These are phyloP conservation scores for Cacoxenus indagator DNA, from an alignment of 2,888 invertebrate species.

Conservation along the genomic window DNA sequence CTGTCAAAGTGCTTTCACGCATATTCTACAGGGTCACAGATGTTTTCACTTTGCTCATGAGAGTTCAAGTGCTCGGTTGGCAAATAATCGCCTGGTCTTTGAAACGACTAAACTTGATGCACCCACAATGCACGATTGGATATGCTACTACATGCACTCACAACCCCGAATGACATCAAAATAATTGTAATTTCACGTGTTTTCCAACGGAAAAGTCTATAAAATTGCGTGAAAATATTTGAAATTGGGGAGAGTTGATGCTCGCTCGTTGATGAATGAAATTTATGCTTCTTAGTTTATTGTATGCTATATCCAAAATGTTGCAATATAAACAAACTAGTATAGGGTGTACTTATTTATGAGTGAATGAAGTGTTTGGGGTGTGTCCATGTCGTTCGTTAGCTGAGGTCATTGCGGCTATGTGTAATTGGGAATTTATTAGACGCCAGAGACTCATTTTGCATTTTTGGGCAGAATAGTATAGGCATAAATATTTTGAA, in stretches of 20 bases:
- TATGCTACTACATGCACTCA: background rate
- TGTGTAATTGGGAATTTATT: constrained; percentile 65
- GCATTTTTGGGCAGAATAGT: constrained; percentile 43
- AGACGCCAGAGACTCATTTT: constrained; percentile 66
- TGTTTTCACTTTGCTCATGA: constrained; percentile 51
- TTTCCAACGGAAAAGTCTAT: constrained; percentile 9
- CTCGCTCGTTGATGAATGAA: background rate
- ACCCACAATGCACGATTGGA: constrained; percentile 4
- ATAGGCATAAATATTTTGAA: constrained; percentile 15
- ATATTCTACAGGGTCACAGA: constrained; percentile 52
- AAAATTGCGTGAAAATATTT: constrained; percentile 20
- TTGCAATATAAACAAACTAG: background rate
- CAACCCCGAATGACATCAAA: constrained; percentile 9
- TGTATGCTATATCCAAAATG: background rate
- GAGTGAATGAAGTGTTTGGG: background rate
- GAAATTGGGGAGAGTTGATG: background rate
- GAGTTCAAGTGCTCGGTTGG: constrained; percentile 13
- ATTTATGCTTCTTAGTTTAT: constrained; percentile 14
- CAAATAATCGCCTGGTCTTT: background rate
- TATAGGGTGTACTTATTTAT: background rate
- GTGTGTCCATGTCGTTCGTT: background rate
- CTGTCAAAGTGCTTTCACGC: constrained; percentile 47
- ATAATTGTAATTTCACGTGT: constrained; percentile 23
- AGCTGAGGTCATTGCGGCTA: background rate
- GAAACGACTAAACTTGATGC: background rate